A percentile compares a stretch with the other conserved stretches of the same genome.
Conservation (phyloP, 1,140 invertebrate genomes). For the Drosophila rufa region DNA sequence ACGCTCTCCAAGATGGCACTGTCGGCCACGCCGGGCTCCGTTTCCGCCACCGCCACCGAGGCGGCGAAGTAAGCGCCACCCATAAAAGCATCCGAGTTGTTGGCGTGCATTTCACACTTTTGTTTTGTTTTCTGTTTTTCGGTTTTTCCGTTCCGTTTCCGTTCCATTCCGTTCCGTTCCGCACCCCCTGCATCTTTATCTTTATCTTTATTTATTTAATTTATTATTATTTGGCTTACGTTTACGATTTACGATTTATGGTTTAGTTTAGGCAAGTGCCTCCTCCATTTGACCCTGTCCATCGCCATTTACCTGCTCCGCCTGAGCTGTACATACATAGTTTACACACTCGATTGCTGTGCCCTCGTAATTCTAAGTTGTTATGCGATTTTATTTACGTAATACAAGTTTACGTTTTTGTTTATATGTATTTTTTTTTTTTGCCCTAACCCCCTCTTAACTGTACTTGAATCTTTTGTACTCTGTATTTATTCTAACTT, state of each 20-base stretch:
- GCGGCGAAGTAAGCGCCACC: conserved; percentile 71
- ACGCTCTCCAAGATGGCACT: conserved; percentile 90
- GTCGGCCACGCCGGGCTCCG: conserved; percentile 85
- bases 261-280: conserved; percentile 59
- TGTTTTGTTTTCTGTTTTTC: conserved; percentile 40
- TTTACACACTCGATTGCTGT: conserved; percentile 74
- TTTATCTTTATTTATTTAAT: conserved; percentile 31
- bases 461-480: conserved; percentile 28
- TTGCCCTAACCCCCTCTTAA: conserved; percentile 14
- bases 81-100: conserved; percentile 42
- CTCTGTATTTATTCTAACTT: conserved; percentile 43
- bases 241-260: conserved; percentile 25
- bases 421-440: conserved; percentile 29
- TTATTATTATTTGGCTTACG: conserved; percentile 15
- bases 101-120: conserved; percentile 53
- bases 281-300: conserved; percentile 61
- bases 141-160: conserved; percentile 42
- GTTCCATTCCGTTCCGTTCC: conserved; percentile 22
- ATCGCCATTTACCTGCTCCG: conserved; percentile 71
- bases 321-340: conserved; percentile 75
- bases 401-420: conserved; percentile 22
- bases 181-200: conserved; percentile 38
- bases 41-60: conserved; percentile 56
- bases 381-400: conserved; percentile 70
- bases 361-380: conserved; percentile 71